Evolutionary conservation across 2,888 invertebrate species (phyloP).

Genomic region (Philopedon plagiatum): DNA sequence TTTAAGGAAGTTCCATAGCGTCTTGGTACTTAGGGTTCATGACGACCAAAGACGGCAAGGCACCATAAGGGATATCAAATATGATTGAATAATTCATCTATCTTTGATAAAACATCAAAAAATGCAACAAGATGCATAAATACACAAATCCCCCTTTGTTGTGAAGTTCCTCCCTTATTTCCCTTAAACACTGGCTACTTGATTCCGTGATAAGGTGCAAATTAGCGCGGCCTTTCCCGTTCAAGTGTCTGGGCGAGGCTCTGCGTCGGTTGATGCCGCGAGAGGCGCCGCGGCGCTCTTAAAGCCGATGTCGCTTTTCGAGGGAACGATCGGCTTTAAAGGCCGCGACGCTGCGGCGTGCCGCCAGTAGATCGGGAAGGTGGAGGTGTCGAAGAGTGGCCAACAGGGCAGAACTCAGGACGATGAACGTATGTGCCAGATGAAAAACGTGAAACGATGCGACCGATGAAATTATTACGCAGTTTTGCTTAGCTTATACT

Average conservation of each 20-base stretch:
- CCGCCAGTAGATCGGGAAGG: conserved; percentile 33
- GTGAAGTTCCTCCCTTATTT: not conserved
- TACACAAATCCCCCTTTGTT: not conserved
- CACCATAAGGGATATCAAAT: too few relatives aligned
- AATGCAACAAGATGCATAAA: too few relatives aligned
- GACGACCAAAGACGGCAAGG: too few relatives aligned
- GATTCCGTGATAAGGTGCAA: conserved; percentile 12
- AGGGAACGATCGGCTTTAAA: conserved; percentile 29
- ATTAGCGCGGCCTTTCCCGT: conserved; percentile 3
- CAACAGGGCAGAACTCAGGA: not conserved
- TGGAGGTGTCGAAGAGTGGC: conserved; percentile 7
- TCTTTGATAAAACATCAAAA: too few relatives aligned
- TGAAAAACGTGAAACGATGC: too few relatives aligned
- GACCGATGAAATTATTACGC: too few relatives aligned
- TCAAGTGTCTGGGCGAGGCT: conserved; percentile 18
- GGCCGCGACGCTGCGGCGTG: conserved; percentile 41
- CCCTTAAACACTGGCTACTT: not conserved
- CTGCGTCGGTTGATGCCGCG: not conserved
- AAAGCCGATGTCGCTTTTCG: conserved; percentile 3
- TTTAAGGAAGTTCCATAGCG: too few relatives aligned
- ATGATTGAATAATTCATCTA: too few relatives aligned
- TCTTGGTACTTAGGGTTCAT: too few relatives aligned
- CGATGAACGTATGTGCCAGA: too few relatives aligned
- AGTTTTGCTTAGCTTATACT: too few relatives aligned
- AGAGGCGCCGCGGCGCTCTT: conserved; percentile 34